These are phyloP conservation scores for Exocentrus adspersus DNA, from an alignment of 2,888 invertebrate species.

Conservation along the genomic window DNA sequence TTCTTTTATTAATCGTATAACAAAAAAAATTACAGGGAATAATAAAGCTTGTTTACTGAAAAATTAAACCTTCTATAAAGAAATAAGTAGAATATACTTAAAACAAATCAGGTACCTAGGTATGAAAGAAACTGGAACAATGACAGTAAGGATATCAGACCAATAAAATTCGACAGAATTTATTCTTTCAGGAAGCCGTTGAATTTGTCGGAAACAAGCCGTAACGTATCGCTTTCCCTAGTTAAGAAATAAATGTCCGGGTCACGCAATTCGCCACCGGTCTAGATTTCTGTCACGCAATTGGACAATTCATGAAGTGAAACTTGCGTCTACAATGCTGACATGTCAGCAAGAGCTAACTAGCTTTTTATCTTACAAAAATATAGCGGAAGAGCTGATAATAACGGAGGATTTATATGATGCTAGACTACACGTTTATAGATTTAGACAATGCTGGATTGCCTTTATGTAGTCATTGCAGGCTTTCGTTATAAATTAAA, in stretches of 20 bases:
- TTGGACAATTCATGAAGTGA: background rate
- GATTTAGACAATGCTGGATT: no score
- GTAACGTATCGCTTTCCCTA: conserved; percentile 6
- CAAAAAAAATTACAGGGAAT: no score
- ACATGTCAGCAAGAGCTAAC: background rate
- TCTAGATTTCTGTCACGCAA: background rate
- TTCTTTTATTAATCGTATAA: no score
- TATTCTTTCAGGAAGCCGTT: background rate
- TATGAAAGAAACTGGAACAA: background rate
- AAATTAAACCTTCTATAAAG: no score
- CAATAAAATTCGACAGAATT: conserved; percentile 9
- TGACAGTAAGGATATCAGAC: background rate
- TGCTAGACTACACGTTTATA: no score
- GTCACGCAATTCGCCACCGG: background rate
- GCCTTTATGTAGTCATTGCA: no score
- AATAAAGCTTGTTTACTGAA: no score
- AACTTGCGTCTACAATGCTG: background rate
- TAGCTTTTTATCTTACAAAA: background rate
- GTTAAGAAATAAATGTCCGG: background rate
- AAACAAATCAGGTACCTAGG: no score
- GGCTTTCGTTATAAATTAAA: no score
- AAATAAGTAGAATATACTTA: no score
- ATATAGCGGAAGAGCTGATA: background rate
- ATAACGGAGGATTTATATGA: background rate
- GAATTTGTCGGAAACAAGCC: background rate